phyloP scores from a whole-genome alignment of 2,113 vertebrate genomes.

The Hipposideros armiger region DNA sequence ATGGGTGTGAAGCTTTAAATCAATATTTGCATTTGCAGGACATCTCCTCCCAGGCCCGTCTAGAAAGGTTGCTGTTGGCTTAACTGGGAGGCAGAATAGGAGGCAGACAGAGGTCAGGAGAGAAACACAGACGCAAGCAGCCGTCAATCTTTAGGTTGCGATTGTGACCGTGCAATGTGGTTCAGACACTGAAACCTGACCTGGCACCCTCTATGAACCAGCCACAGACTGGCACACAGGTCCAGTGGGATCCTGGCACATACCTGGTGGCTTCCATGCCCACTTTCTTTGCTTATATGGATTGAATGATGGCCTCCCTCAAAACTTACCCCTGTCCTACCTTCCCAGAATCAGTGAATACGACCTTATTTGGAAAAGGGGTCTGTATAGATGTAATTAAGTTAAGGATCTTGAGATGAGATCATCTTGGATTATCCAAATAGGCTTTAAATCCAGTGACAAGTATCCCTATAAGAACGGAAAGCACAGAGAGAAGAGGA shows the following conservation, averaged over 20 bases:
- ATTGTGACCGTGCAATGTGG: fast-evolving
- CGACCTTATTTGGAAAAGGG: neutral
- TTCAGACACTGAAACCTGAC: neutral
- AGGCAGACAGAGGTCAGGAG: neutral
- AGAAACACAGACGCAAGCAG: neutral
- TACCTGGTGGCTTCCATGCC: neutral
- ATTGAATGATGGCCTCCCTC: neutral
- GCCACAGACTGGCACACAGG: too few relatives aligned
- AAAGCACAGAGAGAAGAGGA: neutral
- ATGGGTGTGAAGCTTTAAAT: neutral
- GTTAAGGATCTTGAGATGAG: neutral
- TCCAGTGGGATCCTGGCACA: neutral
- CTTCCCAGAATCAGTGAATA: neutral
- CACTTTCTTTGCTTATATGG: neutral
- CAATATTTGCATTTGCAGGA: neutral
- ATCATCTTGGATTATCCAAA: neutral
- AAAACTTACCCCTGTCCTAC: neutral
- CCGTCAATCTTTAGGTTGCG: neutral
- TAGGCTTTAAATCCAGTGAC: neutral
- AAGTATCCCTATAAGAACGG: neutral
- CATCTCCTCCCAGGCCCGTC: neutral
- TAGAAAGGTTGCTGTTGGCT: neutral
- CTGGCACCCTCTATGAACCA: too few relatives aligned
- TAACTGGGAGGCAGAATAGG: neutral
- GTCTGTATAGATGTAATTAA: neutral